phyloP scores from a whole-genome alignment of 35 echinoderm and acorn worm genomes.

The Apostichopus californicus region DNA sequence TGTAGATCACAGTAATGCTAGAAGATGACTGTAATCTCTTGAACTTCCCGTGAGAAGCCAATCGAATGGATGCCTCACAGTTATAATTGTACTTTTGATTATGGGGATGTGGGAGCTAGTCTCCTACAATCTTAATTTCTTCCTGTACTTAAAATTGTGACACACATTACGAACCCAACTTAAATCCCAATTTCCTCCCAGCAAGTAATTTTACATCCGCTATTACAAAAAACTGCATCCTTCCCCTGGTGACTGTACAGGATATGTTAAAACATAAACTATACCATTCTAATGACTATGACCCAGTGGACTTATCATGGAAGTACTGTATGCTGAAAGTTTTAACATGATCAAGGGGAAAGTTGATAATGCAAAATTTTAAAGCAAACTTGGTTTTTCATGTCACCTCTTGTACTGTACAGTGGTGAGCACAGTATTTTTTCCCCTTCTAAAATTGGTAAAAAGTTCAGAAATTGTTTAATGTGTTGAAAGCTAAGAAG shows the following conservation, averaged over 20 bases:
- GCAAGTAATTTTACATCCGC: constrained; percentile 45
- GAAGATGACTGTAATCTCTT: no score
- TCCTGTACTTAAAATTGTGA: constrained; percentile 43
- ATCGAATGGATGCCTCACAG: background rate
- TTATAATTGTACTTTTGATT: background rate
- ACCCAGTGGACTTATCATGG: background rate
- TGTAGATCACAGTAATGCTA: no score
- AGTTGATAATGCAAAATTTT: background rate
- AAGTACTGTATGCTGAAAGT: background rate
- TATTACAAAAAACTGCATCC: constrained; percentile 43
- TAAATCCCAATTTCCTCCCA: constrained; percentile 36
- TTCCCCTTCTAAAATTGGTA: no score
- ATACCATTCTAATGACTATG: constrained; percentile 1
- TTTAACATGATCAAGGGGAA: background rate
- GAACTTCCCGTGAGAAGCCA: background rate
- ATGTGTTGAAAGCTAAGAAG: no score
- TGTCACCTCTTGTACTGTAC: no score
- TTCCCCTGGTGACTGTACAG: constrained; percentile 47
- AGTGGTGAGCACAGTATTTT: no score
- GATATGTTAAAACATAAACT: constrained; percentile 37
- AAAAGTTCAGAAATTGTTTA: no score
- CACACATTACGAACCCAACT: constrained; percentile 39
- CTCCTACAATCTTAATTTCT: constrained; percentile 19
- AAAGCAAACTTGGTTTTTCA: no score
- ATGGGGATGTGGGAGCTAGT: background rate